Base-by-base conservation (phyloP, 1,140 invertebrate genomes). In the Pectinophora gossypiella region DNA sequence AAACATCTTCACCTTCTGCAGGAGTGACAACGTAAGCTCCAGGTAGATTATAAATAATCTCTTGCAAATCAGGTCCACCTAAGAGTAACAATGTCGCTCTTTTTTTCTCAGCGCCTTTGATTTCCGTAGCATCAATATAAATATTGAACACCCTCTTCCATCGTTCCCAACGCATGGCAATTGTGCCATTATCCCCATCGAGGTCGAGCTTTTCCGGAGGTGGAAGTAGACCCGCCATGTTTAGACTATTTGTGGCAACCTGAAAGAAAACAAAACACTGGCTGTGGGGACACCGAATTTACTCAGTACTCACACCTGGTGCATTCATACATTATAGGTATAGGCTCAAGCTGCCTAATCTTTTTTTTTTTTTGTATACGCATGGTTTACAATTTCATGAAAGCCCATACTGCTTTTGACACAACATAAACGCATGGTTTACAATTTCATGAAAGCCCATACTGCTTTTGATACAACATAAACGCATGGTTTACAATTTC, bases 41-140 rank as follows among this genome's bases (percentile, higher is more conserved):
- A 10, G 56, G 59, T 16, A 62, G 22, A 47, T 60, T 68, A 20
- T 58, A 57, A 38, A 54, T 23, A 40, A 65, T 55, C 35, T 69
- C 59, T 51, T 69, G 66, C 9, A 65, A 19, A 1, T 19, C 35
- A 13, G 48, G 13, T 32, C 59, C 66, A 22, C 59, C 66, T 0
- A 59, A 13, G 0, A 54, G 13, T 47, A 66, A 21, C 3, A 68
- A 18, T 19, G 47, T 59, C 0, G 63, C 56, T 32, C 59, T 58
- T 48, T 63, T 66, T 15, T 59, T 54, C 32, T 20, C 32, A 20
- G 27, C 32, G 5, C 18, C 35, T n/a, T 36, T 36, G 13, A 36
- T 48, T 38, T 36, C 47, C 1, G 27, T 21, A 9, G 47, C 47
- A n/a, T 48, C 47, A 0, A 48, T 9, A 21, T 38, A 48, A 23